Base-by-base conservation (phyloP, 1,140 invertebrate species). In the Drosophila bocki region DNA sequence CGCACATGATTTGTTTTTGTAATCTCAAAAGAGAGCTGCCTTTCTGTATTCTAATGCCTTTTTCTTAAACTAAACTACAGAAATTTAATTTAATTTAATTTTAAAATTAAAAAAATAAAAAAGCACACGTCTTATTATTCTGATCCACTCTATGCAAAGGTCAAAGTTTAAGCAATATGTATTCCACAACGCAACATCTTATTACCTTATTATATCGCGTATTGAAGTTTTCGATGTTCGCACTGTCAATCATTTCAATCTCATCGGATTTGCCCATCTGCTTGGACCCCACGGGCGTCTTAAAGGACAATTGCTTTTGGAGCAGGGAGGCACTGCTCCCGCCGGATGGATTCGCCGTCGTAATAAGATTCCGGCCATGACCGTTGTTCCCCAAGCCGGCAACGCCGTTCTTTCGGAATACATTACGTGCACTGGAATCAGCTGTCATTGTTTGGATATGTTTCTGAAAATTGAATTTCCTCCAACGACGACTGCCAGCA, bases 251-350 rank as follows among this genome's bases (percentile, higher is more conserved):
- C 53, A 91, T 86, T 75, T 92, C 90, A 48, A 87, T 91, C 45
- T 91, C 90, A 60, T 91, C 90, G 19, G 77, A 54, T 50, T 92
- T 91, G 8, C 82, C 82, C 48, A 83, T 76, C 45, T 91, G 91
- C 22, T 81, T 91, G 7, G 86, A 77, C 35, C 86, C 84, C 42
- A 91, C 85, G 19, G 88, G 85, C 12, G 88, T 91, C 45, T 91
- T 91, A 51, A 91, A 91, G 17, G 90, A 91, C 56, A 91, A 63
- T 53, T 91, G 90, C 42, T 91, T 91, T 42, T 91, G 90, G 8
- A 91, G 69, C 19, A 92, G 59, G 33, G 91, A 82, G 17, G 80
- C 86, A 37, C 91, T 85, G 37, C 85, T 90, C n/a, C 90, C 85
- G 6, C 90, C 90, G 22, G 82, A 90, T 58, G 85, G 85, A 69